Evolutionary conservation across 2,113 vertebrate genomes (phyloP), one percentile per base, ranked within the genome.

Genomic region (Chauna torquata): DNA sequence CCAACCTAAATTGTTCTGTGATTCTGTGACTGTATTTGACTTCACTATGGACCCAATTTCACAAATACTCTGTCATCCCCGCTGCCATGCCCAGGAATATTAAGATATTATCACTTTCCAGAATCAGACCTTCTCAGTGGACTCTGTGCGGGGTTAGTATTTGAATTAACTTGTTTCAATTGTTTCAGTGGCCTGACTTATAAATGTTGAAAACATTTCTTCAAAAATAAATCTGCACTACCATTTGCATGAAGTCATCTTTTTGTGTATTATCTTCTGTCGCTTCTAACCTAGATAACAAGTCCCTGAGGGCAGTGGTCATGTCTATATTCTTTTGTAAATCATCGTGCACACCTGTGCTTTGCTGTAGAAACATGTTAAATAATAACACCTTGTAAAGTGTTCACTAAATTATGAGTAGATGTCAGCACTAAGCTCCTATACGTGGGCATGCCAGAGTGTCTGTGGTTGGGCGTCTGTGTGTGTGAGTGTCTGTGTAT

Each of bases 341-440:
- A 88, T 74, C 62, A 74, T 36, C 76, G 62, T 75, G 47, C 65
- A 85, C 52, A 85, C 52, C 91, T 95, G 89, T 32, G 30, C 23
- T 89, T 72, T 85, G 36, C 75, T 91, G 82, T 34, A 82, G 65
- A 42, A 91, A 80, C 47, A 36, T 55, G 84, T 58, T 54, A 80
- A 85, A 85, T 80, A 90, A 62, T 78, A 69, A 86, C 79, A 86
- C 28, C 54, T 82, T 93, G 75, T 86, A 70, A 85, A 91, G 66
- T 9, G 22, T 58, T 64, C 49, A 8, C 36, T 91, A 68, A 90
- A 40, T 74, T 74, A 58, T 8, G 54, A 49, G 45, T 25, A 19
- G 28, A 65, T 90, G 20, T 65, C 76, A 70, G 57, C 74, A 76
- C 30, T 86, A 54, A 80, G n/a, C 20, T 88, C 20, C 62, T 54